Evolutionary conservation across 2,113 vertebrate species (phyloP).

Genomic region (Pomatorhinus ruficollis): DNA sequence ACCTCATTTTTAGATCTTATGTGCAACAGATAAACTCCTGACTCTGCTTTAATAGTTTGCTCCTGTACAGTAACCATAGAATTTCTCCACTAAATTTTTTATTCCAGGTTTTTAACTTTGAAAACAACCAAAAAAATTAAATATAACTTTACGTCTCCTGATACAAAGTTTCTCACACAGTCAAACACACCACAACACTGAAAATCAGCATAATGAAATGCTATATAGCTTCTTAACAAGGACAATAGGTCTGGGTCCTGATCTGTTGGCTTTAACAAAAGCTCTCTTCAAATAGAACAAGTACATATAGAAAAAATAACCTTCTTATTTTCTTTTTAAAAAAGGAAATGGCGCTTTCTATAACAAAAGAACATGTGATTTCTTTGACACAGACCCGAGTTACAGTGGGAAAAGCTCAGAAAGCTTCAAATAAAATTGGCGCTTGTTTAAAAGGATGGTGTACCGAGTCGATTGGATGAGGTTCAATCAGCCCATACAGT

Average conservation of each 20-base stretch:
- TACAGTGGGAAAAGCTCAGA: constrained; percentile 32
- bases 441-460: constrained; percentile 43
- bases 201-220: constrained; percentile 62
- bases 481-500: constrained; percentile 26
- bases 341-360: constrained; percentile 56
- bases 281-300: constrained; percentile 51
- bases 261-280: constrained; percentile 62
- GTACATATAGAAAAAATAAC: constrained; percentile 68
- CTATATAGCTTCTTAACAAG: constrained; percentile 35
- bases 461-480: constrained; percentile 18
- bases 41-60: constrained; percentile 10
- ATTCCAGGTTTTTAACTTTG: constrained; percentile 49
- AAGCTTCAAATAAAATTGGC: constrained; percentile 38
- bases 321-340: constrained; percentile 57
- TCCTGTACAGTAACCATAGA: constrained; percentile 43
- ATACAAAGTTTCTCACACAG: constrained; percentile 47
- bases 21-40: constrained; percentile 8
- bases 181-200: constrained; percentile 60
- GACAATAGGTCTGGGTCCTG: constrained; percentile 3
- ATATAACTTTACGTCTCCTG: constrained; percentile 29
- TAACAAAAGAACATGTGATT: constrained; percentile 41
- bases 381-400: constrained; percentile 32
- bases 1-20: neutral
- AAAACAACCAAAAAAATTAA: constrained; percentile 50
- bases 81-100: constrained; percentile 31